A percentile compares a stretch with the other conserved stretches of the same genome.
phyloP scores from a whole-genome alignment of 2,888 invertebrate species.

The Caenorhabditis sp. region DNA sequence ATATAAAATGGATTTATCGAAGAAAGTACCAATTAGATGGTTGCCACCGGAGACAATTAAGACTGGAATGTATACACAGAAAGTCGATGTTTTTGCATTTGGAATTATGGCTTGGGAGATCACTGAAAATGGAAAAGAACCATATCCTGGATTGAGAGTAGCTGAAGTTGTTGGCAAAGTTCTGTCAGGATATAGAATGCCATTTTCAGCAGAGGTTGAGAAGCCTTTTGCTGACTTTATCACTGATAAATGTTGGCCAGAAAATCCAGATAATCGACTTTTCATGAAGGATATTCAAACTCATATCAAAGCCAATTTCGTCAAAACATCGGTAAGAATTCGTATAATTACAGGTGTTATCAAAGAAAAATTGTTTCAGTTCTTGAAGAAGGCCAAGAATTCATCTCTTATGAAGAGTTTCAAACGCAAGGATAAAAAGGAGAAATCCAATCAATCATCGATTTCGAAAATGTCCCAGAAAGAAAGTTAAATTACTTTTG shows the following conservation, averaged over 20 bases:
- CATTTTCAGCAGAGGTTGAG: conserved; percentile 2
- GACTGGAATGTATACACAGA: conserved; percentile 22
- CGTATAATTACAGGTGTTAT: too few relatives aligned
- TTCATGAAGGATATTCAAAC: conserved; percentile 13
- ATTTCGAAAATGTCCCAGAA: too few relatives aligned
- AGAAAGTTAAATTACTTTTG: too few relatives aligned
- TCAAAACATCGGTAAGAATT: not conserved
- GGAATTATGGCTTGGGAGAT: conserved; percentile 45
- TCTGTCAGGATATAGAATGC: conserved; percentile 37
- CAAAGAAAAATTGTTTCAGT: not conserved
- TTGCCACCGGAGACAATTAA: conserved; percentile 42
- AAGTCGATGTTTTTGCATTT: conserved; percentile 47
- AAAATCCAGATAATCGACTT: conserved; percentile 5
- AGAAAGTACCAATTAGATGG: conserved; percentile 48
- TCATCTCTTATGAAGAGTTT: not conserved
- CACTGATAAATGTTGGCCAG: conserved; percentile 8
- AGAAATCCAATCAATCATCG: not conserved
- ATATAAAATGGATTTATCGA: conserved; percentile 35
- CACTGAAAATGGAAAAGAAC: conserved; percentile 42
- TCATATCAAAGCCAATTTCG: not conserved
- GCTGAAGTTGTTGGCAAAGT: conserved; percentile 37
- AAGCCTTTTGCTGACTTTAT: conserved; percentile 2
- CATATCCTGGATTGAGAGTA: conserved; percentile 48
- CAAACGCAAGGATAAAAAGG: not conserved
- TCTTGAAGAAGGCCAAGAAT: not conserved